Conservation (phyloP, 2,888 invertebrate genomes). For the Kryphioiulus occultus region DNA sequence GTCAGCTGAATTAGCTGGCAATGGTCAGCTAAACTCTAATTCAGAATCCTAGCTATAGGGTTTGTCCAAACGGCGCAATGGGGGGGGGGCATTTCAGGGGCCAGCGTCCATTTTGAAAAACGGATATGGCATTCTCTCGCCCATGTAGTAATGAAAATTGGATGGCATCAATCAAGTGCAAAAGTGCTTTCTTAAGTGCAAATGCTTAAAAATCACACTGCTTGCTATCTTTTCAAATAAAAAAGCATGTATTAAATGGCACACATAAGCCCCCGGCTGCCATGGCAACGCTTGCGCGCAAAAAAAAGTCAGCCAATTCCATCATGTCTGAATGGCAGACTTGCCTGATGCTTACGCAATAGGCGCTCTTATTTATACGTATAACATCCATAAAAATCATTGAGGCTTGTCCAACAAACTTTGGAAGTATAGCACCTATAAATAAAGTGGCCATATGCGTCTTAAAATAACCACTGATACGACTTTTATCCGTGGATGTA, state of each 20-base stretch:
- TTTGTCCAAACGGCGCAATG: not conserved
- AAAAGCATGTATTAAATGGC: slow-evolving; percentile 4
- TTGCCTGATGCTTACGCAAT: slow-evolving; percentile 5
- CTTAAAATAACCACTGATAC: not conserved
- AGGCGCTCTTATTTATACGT: not conserved
- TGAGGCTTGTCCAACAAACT: slow-evolving; percentile 5
- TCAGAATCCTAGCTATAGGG: not conserved
- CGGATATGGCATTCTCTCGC: not conserved
- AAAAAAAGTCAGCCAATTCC: not conserved
- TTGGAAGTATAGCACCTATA: slow-evolving; percentile 5
- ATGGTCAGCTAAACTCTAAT: not conserved
- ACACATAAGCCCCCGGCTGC: not conserved
- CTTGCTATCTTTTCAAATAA: not conserved
- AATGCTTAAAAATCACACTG: slow-evolving; percentile 37
- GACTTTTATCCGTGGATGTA: not conserved
- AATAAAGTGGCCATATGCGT: slow-evolving; percentile 5
- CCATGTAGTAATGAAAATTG: slow-evolving; percentile 32
- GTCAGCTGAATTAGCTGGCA: not conserved
- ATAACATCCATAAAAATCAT: not conserved
- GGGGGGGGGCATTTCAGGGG: too few species aligned
- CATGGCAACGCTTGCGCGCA: not conserved
- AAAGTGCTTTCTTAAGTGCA: slow-evolving; percentile 43
- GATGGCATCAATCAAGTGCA: slow-evolving; percentile 41
- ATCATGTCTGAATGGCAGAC: not conserved
- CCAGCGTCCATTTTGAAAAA: not conserved